Evolutionary conservation across 2,113 vertebrate species (phyloP).

Genomic region (Colius striatus): DNA sequence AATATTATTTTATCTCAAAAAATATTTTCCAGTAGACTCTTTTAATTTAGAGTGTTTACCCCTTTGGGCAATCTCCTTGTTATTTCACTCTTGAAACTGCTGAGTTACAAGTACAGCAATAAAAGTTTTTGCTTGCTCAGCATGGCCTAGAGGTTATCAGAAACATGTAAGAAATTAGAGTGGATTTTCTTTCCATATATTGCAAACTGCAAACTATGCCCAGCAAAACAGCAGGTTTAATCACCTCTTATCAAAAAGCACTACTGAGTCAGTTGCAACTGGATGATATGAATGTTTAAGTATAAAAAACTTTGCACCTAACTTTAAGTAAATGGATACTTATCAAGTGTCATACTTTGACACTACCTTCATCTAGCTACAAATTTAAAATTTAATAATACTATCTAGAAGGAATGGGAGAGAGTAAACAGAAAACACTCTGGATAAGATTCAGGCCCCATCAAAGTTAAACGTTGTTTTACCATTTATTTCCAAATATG

Average conservation of each 20-base stretch:
- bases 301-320: not conserved
- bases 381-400: not conserved
- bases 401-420: not conserved
- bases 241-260: not conserved
- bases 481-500: not conserved
- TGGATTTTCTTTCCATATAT: slow-evolving; percentile 35
- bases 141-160: slow-evolving; percentile 54
- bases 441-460: not conserved
- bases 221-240: slow-evolving; percentile 41
- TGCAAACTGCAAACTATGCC: not conserved
- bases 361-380: not conserved
- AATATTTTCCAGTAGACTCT: not conserved
- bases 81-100: slow-evolving; percentile 59
- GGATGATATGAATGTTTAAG: not conserved
- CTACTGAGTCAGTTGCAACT: not conserved
- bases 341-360: not conserved
- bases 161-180: slow-evolving; percentile 52
- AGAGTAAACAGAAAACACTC: not conserved
- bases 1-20: not conserved
- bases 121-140: slow-evolving; percentile 65
- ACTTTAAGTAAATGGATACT: not conserved
- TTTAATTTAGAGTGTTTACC: not conserved
- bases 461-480: not conserved
- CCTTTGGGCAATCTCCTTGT: not conserved
- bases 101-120: slow-evolving; percentile 53